A percentile compares a stretch with the other conserved stretches of the same genome.
Conservation (phyloP, 2,888 invertebrate genomes). For the Chorisops tibialis region DNA sequence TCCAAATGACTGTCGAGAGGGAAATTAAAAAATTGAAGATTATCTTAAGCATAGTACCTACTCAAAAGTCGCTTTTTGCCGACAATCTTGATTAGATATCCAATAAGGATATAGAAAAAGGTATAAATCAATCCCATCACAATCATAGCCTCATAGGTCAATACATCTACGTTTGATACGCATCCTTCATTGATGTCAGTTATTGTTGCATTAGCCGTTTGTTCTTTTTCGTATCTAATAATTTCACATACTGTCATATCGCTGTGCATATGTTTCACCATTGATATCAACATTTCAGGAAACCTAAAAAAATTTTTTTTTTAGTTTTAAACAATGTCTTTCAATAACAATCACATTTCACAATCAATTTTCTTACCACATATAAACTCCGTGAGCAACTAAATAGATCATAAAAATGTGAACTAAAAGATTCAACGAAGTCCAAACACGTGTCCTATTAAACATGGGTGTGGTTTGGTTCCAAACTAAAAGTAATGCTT, state of each 20-base stretch:
- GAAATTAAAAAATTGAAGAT: background rate
- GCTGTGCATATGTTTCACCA: conserved; percentile 47
- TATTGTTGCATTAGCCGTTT: conserved; percentile 54
- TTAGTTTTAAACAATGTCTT: background rate
- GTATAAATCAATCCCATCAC: conserved; percentile 65
- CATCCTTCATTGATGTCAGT: conserved; percentile 45
- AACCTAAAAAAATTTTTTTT: conserved; percentile 37
- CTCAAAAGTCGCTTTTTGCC: conserved; percentile 61
- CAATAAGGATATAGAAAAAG: conserved; percentile 62
- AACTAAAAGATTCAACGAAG: conserved; percentile 45
- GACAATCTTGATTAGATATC: conserved; percentile 57
- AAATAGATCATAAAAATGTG: conserved; percentile 43
- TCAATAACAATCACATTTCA: too few relatives aligned
- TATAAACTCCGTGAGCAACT: conserved; percentile 47
- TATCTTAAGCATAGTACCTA: conserved; percentile 5
- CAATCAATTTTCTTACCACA: conserved; percentile 43
- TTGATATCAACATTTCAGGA: conserved; percentile 46
- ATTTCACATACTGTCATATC: conserved; percentile 45
- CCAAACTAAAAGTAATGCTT: conserved; percentile 45
- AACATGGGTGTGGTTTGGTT: conserved; percentile 47
- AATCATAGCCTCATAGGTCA: conserved; percentile 64
- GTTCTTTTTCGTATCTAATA: background rate
- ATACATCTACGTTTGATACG: conserved; percentile 57
- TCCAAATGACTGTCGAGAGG: conserved; percentile 42
- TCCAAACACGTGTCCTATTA: conserved; percentile 38